Evolutionary conservation across 2,888 invertebrate genomes (phyloP), one percentile per base, ranked within the genome.

Genomic region (Thyatira batis): DNA sequence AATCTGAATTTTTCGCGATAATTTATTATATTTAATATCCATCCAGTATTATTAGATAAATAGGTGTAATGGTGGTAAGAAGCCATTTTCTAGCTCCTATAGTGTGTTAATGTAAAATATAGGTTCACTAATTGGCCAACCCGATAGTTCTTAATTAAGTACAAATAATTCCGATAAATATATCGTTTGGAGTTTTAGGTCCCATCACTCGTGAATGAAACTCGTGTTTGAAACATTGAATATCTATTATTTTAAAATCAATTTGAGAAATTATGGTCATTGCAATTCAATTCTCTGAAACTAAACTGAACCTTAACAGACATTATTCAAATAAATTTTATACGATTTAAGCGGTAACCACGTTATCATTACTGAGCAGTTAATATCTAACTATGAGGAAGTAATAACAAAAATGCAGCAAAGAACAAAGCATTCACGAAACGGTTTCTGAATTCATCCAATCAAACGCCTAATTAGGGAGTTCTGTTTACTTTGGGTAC

Each of bases 1-100:
- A 83, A 82, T 85, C 85, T 72, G 83, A 89, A 86, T 84, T 88
- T 83, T 85, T 86, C 85, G 86, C 87, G 80, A 86, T 85, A 85
- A 83, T 85, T 89, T 85, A 85, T 84, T 85, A 82, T 79, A 87
- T 84, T 84, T 85, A 88, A 86, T 89, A 79, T 90, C 89, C 89
- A 89, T 91, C 90, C 91, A 91, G 88, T 91, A 90, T 91, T 89
- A 89, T 89, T 90, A 90, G 88, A 89, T 82, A 79, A 82, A 85
- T 88, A 88, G 83, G 79, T 87, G 62, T 87, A 84, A 84, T 80
- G 80, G 80, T 76, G 63, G 65, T 75, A 63, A 63, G 54, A 66
- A 65, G 73, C 79, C 82, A 82, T 85, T 82, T 76, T 84, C 74
- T 87, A 87, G 84, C 78, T 87, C 82, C 83, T 86, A 82, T 85